Conservation (phyloP, 2,113 vertebrate genomes). For the Pseudopodoces humilis region DNA sequence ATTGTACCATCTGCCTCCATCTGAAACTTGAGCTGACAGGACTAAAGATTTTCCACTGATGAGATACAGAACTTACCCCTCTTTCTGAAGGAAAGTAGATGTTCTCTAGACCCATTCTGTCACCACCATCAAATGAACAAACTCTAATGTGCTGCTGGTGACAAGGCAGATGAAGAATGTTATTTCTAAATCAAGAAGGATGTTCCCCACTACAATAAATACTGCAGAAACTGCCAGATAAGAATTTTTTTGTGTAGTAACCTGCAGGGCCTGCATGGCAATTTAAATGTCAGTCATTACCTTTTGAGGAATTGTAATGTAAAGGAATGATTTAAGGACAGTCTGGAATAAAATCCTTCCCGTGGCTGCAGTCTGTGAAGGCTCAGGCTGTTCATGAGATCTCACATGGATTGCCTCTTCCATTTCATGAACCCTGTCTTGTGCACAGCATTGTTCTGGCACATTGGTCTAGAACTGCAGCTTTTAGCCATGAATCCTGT, state of each 20-base stretch:
- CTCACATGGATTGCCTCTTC: not conserved
- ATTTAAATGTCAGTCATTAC: not conserved
- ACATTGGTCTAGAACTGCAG: not conserved
- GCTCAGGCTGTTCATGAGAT: not conserved
- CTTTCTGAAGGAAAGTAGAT: not conserved
- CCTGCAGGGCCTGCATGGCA: not conserved
- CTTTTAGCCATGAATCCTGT: not conserved
- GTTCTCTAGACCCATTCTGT: not conserved
- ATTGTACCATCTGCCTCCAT: not conserved
- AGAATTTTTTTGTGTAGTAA: not conserved
- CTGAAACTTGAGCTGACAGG: not conserved
- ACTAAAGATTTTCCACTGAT: not conserved
- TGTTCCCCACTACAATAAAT: not conserved
- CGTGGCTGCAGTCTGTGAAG: not conserved
- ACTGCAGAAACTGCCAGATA: not conserved
- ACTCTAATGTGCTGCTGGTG: not conserved
- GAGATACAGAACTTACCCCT: fast-evolving
- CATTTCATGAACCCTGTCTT: not conserved
- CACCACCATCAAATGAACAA: not conserved
- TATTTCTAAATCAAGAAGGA: not conserved
- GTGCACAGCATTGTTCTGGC: not conserved
- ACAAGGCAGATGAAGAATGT: not conserved
- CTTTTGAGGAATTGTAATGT: not conserved
- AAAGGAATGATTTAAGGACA: not conserved
- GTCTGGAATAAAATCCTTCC: not conserved